Evolutionary conservation across 2,113 vertebrate species (phyloP).

Genomic region (Notothenia coriiceps): DNA sequence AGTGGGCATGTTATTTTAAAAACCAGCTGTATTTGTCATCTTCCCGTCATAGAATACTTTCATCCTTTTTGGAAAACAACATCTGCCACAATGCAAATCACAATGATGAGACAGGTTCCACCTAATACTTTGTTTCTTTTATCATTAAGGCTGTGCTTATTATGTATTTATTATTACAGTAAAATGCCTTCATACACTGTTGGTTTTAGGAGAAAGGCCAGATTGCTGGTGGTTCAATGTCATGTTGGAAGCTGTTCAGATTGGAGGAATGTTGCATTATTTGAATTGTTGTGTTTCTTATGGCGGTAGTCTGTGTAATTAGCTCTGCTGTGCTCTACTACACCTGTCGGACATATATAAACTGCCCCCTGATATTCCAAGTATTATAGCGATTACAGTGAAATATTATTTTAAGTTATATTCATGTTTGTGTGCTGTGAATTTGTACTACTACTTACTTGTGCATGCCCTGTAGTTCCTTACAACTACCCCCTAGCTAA

Average conservation of each 20-base stretch:
- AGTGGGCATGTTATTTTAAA: slow-evolving; percentile 59
- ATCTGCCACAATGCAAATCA: slow-evolving; percentile 57
- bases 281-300: slow-evolving; percentile 32
- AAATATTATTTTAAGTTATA: neutral
- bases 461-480: slow-evolving; percentile 2
- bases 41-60: slow-evolving; percentile 40
- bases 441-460: slow-evolving; percentile 8
- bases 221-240: slow-evolving; percentile 47
- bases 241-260: slow-evolving; percentile 33
- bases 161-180: slow-evolving; percentile 53
- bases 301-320: slow-evolving; percentile 45
- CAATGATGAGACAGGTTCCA: slow-evolving; percentile 53
- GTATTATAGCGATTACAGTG: neutral
- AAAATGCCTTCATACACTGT: slow-evolving; percentile 21
- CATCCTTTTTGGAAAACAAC: slow-evolving; percentile 57
- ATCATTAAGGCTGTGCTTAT: slow-evolving; percentile 36
- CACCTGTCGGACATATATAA: slow-evolving; percentile 4
- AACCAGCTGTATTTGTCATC: slow-evolving; percentile 51
- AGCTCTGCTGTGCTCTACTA: slow-evolving; percentile 25
- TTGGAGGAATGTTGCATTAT: slow-evolving; percentile 29
- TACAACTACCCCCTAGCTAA: slow-evolving; percentile 17
- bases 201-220: slow-evolving; percentile 28
- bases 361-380: neutral
- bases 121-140: slow-evolving; percentile 40
- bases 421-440: slow-evolving; percentile 1